Conservation (phyloP, 2,797 vertebrate genomes). For the Novumbra hubbsi region DNA sequence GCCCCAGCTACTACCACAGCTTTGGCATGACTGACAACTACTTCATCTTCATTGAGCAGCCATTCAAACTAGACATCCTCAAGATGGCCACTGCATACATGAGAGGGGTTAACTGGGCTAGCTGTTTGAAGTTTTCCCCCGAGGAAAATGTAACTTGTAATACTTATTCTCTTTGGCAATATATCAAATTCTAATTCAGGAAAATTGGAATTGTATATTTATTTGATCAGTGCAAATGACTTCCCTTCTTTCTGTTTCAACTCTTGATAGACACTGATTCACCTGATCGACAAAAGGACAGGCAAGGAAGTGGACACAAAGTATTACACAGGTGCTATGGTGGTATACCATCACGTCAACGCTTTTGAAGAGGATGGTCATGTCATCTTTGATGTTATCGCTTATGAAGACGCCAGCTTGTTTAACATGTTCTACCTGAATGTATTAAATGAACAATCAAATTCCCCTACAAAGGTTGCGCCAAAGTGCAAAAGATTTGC, state of each 20-base stretch:
- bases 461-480: slow-evolving; percentile 35
- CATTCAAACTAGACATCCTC: slow-evolving; percentile 88
- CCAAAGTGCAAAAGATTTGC: slow-evolving; percentile 83
- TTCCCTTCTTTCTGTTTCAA: slow-evolving; percentile 20
- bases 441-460: slow-evolving; percentile 67
- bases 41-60: slow-evolving; percentile 90
- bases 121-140: slow-evolving; percentile 80
- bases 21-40: slow-evolving; percentile 92
- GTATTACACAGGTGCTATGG: slow-evolving; percentile 79
- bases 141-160: slow-evolving; percentile 82
- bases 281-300: slow-evolving; percentile 86
- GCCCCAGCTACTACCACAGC: slow-evolving; percentile 94
- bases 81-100: slow-evolving; percentile 93
- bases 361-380: slow-evolving; percentile 88
- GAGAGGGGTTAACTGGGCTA: slow-evolving; percentile 89
- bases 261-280: slow-evolving; percentile 83
- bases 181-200: background rate
- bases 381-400: slow-evolving; percentile 84
- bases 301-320: slow-evolving; percentile 78
- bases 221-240: background rate
- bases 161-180: background rate
- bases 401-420: slow-evolving; percentile 82
- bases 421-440: slow-evolving; percentile 90
- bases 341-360: slow-evolving; percentile 91
- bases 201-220: background rate